Conservation (phyloP, 2,888 invertebrate species). For the Hydropsyche betteni region DNA sequence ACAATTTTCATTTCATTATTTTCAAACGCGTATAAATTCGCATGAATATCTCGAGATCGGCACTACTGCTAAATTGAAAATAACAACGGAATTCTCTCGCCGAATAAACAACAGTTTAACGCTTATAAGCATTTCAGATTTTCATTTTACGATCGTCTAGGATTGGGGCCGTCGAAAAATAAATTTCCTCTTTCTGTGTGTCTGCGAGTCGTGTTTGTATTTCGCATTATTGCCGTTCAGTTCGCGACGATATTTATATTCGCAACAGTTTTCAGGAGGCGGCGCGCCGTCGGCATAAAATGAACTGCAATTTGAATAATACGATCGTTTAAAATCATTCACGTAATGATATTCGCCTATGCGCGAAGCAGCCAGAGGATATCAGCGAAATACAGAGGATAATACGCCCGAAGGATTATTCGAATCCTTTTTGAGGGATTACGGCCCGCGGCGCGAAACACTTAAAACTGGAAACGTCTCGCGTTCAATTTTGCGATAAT, state of each 20-base stretch:
- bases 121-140: not conserved
- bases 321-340: conserved; percentile 42
- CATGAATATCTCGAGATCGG: no score
- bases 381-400: conserved; percentile 22
- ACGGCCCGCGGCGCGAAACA: conserved; percentile 13
- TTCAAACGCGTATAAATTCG: no score
- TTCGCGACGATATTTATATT: not conserved
- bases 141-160: conserved; percentile 6
- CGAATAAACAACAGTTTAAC: not conserved
- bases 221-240: conserved; percentile 35
- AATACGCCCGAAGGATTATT: conserved; percentile 36
- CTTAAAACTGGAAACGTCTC: conserved; percentile 24
- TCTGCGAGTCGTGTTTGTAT: conserved; percentile 13
- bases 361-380: conserved; percentile 5
- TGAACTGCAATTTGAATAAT: conserved; percentile 42
- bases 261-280: conserved; percentile 35
- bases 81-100: not conserved
- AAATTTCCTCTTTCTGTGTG: conserved; percentile 27
- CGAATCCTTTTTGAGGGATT: conserved; percentile 40
- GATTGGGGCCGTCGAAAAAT: conserved; percentile 7
- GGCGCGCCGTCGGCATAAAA: conserved; percentile 37
- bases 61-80: not conserved
- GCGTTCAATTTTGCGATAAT: conserved; percentile 26
- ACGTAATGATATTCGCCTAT: conserved; percentile 40
- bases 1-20: no score